Evolutionary conservation across 2,797 vertebrate genomes (phyloP).

Genomic region (Podarcis siculus): DNA sequence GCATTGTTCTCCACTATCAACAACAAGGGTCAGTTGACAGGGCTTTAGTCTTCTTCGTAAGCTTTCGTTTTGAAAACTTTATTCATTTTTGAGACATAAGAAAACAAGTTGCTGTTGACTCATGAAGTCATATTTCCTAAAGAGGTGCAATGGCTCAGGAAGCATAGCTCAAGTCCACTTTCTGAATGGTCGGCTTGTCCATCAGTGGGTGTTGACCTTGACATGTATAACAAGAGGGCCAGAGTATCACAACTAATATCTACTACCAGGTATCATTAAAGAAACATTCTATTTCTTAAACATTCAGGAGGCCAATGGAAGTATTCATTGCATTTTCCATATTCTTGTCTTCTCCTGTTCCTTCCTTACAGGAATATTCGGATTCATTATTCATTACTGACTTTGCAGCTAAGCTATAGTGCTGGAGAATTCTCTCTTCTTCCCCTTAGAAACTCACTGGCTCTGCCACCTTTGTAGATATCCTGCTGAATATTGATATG

Average conservation of each 20-base stretch:
- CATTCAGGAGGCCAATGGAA: not conserved
- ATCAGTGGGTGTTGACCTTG: not conserved
- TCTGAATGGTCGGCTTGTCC: not conserved
- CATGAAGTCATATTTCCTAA: not conserved
- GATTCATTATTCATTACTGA: not conserved
- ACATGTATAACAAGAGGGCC: not conserved
- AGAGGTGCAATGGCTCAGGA: not conserved
- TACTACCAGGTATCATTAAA: not conserved
- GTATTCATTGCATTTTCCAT: accelerated
- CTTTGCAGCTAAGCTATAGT: not conserved
- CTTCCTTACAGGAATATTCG: not conserved
- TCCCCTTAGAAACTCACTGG: not conserved
- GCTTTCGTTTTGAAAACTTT: too few relatives aligned
- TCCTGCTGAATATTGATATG: not conserved
- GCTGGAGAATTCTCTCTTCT: not conserved
- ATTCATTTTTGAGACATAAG: too few relatives aligned
- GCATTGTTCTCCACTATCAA: too few relatives aligned
- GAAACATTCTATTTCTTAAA: not conserved
- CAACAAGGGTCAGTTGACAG: too few relatives aligned
- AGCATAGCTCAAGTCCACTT: not conserved
- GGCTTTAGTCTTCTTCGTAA: too few relatives aligned
- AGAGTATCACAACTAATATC: too few relatives aligned
- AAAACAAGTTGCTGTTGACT: too few relatives aligned
- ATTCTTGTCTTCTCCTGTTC: accelerated
- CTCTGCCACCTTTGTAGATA: not conserved